These are phyloP conservation scores for Agrochola litura DNA, from an alignment of 2,888 invertebrate genomes.

Conservation along the genomic window DNA sequence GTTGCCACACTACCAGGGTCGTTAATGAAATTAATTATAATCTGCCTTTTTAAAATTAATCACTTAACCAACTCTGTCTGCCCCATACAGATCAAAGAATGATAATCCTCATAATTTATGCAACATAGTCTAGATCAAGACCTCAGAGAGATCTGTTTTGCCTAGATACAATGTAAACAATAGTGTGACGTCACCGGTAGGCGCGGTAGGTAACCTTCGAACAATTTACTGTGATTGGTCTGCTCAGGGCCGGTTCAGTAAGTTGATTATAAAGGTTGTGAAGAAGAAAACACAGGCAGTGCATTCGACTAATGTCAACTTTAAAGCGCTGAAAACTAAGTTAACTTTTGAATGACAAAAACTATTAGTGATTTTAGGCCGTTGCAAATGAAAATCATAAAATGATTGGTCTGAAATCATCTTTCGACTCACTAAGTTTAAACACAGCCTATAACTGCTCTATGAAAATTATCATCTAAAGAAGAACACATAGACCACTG, in stretches of 20 bases:
- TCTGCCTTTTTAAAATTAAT: too few relatives aligned
- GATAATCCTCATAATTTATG: conserved; percentile 24
- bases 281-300: background rate
- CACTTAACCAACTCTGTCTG: too few relatives aligned
- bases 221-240: background rate
- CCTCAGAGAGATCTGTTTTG: conserved; percentile 15
- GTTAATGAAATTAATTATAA: background rate
- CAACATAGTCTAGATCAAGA: conserved; percentile 4
- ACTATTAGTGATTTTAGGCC: background rate
- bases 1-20: background rate
- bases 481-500: too few relatives aligned
- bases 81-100: background rate
- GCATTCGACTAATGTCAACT: background rate
- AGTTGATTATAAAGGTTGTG: background rate
- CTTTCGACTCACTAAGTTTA: too few relatives aligned
- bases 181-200: conserved; percentile 17
- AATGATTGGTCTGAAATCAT: background rate
- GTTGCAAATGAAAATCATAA: background rate
- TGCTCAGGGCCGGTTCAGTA: background rate
- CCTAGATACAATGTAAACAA: conserved; percentile 35
- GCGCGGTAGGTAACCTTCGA: background rate
- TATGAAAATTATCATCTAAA: too few relatives aligned
- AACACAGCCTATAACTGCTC: too few relatives aligned
- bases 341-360: background rate
- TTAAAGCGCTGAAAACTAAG: background rate